Evolutionary conservation across 2,888 invertebrate species (phyloP), one percentile per base, ranked within the genome.

Genomic region (Falcaria lacertinaria): DNA sequence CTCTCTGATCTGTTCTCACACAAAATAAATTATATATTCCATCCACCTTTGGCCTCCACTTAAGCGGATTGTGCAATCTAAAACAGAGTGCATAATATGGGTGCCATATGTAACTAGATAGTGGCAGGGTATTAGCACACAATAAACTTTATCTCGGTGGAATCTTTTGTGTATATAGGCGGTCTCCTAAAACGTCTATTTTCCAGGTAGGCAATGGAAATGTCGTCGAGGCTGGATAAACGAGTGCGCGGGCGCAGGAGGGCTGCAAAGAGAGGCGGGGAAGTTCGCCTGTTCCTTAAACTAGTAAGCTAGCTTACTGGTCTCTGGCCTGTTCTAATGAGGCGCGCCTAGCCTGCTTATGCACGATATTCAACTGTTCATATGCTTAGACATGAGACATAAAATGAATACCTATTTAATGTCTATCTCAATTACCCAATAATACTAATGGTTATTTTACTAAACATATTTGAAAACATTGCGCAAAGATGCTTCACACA

Each of bases 181-280:
- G 72, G 64, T 79, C 71, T 80, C 77, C 80, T 80, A 81, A 83
- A 84, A 80, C 66, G 78, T 81, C 77, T 84, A 82, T 82, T 84
- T 80, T 77, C 80, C 76, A 68, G 74, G 73, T 68, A 63, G 59
- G 74, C 76, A 80, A 85, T 82, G 84, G 80, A 84, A 84, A 83
- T 85, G 80, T 82, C 76, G 75, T 64, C 69, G 69, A 62, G 70
- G 67, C 70, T 72, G 74, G 74, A 76, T 74, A 80, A 77, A 79
- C 77, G 74, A 74, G 74, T 80, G 84, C 80, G 79, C 79, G 63
- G 64, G 71, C 71, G 73, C 72, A 66, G 45, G 52, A 34, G 48
- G 43, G 39, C 56, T 45, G 52, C n/a, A n/a, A 39, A 33, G 32
- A 46, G 42, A 51, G 58, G 54, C 59, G 56, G 61, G 63, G 74